Conservation (phyloP, 1,140 invertebrate species). For the Bombyx mori region DNA sequence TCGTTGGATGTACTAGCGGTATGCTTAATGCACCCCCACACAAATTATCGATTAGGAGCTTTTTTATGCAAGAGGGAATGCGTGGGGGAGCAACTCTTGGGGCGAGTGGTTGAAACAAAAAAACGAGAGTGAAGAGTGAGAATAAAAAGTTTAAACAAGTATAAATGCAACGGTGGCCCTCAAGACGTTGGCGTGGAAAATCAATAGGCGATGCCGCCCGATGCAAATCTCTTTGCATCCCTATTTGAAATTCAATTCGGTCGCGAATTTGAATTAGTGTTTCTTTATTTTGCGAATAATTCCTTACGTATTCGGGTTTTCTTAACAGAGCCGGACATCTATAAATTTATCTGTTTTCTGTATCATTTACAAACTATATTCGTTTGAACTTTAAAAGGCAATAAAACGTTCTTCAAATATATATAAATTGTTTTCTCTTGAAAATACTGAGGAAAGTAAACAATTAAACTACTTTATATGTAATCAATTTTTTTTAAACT, state of each 20-base stretch:
- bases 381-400: too few relatives aligned
- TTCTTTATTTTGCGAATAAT: conserved; percentile 32
- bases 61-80: conserved; percentile 70
- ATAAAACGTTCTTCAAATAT: too few relatives aligned
- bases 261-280: conserved; percentile 38
- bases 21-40: conserved; percentile 71
- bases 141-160: conserved; percentile 72
- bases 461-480: too few relatives aligned
- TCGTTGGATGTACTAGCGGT: conserved; percentile 54
- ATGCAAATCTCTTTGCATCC: conserved; percentile 64
- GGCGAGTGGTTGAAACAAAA: conserved; percentile 68
- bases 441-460: too few relatives aligned
- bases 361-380: neutral
- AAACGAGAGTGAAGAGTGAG: conserved; percentile 65
- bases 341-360: neutral
- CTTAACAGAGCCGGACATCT: neutral
- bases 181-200: conserved; percentile 55
- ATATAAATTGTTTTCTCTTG: too few relatives aligned
- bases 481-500: too few relatives aligned
- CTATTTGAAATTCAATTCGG: conserved; percentile 61
- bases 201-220: conserved; percentile 61
- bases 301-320: neutral
- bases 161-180: conserved; percentile 55
- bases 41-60: conserved; percentile 71
- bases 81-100: conserved; percentile 45